Evolutionary conservation across 2,888 invertebrate species (phyloP).

Genomic region (Apamea epomidion): DNA sequence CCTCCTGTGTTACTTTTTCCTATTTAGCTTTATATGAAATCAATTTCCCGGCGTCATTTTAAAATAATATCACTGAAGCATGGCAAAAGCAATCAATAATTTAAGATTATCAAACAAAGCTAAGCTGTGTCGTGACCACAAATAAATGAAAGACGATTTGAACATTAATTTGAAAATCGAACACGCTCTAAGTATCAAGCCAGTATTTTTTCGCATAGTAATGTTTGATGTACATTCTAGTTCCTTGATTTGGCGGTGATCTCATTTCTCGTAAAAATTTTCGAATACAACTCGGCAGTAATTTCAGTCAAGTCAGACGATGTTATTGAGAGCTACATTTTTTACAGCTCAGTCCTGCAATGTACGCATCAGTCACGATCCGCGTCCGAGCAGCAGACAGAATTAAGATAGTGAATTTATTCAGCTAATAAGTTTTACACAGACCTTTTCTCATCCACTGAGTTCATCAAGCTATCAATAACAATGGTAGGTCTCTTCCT

Average conservation of each 20-base stretch:
- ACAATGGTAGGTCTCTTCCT: not conserved
- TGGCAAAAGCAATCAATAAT: not conserved
- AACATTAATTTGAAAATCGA: constrained; percentile 6
- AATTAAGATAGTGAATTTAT: constrained; percentile 25
- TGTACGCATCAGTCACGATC: not conserved
- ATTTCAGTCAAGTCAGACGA: not conserved
- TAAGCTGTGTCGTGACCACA: not conserved
- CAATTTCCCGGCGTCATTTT: not conserved
- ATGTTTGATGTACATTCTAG: not conserved
- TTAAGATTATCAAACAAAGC: too few species aligned
- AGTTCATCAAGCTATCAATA: constrained; percentile 5
- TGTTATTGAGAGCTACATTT: constrained; percentile 2
- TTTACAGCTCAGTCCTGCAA: not conserved
- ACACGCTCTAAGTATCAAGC: not conserved
- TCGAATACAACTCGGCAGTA: not conserved
- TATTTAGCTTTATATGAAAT: not conserved
- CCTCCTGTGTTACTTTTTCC: not conserved
- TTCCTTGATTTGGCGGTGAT: not conserved
- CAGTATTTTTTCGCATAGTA: not conserved
- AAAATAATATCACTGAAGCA: not conserved
- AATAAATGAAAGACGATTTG: not conserved
- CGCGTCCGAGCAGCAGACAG: not conserved
- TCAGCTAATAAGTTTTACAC: not conserved
- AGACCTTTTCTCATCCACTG: not conserved
- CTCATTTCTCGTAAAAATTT: not conserved